Evolutionary conservation across 2,113 vertebrate genomes (phyloP).

Genomic region (Acanthochromis polyacanthus): DNA sequence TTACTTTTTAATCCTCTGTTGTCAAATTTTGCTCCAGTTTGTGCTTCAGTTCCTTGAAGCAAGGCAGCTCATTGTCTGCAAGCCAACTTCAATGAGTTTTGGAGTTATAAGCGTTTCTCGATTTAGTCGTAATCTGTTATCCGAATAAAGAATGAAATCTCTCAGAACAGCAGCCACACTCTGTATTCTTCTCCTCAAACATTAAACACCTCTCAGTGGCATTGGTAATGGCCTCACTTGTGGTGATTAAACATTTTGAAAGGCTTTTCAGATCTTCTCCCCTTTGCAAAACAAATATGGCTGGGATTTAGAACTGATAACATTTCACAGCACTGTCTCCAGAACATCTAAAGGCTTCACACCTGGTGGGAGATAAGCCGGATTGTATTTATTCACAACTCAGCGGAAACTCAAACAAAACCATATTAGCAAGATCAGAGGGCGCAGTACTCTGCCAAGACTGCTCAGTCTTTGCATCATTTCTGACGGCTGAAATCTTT

Average conservation of each 20-base stretch:
- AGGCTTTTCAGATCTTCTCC: constrained; percentile 14
- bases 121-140: constrained; percentile 36
- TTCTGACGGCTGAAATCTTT: too few species aligned
- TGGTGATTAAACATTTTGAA: constrained; percentile 22
- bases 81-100: constrained; percentile 1
- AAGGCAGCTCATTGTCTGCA: constrained; percentile 5
- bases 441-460: too few species aligned
- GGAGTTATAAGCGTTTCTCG: constrained; percentile 4
- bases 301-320: constrained; percentile 53
- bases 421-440: constrained; percentile 8
- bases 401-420: constrained; percentile 27
- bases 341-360: constrained; percentile 54
- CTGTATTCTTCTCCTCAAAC: neutral
- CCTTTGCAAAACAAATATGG: constrained; percentile 33
- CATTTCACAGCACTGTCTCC: constrained; percentile 45
- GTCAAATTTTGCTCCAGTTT: constrained; percentile 7
- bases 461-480: too few species aligned
- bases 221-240: neutral
- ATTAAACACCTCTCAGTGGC: neutral
- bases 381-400: constrained; percentile 52
- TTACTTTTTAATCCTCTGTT: constrained; percentile 24
- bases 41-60: constrained; percentile 11
- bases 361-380: constrained; percentile 47
- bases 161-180: neutral
- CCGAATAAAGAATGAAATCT: constrained; percentile 8